Percentiles rank a stretch among this genome's conserved stretches.
phyloP scores from a whole-genome alignment of 1,140 invertebrate species.

The Lepidurus apus region DNA sequence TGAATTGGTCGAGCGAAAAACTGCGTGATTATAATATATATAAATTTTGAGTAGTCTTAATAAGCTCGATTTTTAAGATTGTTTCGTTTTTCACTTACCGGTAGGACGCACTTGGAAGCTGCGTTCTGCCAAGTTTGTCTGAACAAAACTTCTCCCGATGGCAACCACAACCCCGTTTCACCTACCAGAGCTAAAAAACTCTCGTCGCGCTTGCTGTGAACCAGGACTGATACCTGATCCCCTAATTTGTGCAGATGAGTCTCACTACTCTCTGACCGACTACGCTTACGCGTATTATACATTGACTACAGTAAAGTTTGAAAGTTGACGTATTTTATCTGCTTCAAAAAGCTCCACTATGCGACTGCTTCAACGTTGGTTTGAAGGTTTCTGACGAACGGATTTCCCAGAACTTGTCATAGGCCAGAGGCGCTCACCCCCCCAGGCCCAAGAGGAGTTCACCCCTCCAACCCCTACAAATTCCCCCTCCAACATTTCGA shows the following conservation, averaged over 20 bases:
- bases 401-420: too few species aligned
- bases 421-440: too few species aligned
- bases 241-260: constrained; percentile 3
- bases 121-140: background rate
- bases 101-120: background rate
- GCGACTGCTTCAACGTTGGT: constrained; percentile 3
- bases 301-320: background rate
- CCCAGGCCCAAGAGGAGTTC: too few species aligned
- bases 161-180: background rate
- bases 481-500: too few species aligned
- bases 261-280: background rate
- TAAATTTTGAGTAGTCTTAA: background rate
- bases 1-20: constrained; percentile 26
- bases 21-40: constrained; percentile 23
- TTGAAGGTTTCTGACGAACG: background rate
- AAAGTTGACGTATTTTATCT: background rate
- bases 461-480: too few species aligned
- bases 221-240: background rate
- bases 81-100: background rate
- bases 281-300: constrained; percentile 19
- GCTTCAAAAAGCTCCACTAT: background rate
- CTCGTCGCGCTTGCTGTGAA: background rate
- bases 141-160: constrained; percentile 6
- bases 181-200: background rate
- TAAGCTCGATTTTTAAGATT: background rate